Base-by-base conservation (phyloP, 2,888 invertebrate species). In the Euclidia mi region DNA sequence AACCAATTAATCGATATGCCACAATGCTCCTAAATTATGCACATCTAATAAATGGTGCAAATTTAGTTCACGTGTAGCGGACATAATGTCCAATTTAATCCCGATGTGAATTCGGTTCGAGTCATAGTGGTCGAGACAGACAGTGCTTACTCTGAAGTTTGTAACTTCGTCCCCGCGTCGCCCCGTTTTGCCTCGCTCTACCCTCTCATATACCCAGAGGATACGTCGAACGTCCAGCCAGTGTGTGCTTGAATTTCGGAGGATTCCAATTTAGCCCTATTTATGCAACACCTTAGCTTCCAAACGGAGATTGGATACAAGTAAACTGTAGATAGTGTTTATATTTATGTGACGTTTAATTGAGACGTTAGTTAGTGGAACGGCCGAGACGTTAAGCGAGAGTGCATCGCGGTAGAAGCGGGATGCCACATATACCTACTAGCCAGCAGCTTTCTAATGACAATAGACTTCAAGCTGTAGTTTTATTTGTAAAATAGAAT, bases 91-190 rank as follows among this genome's bases (percentile, higher is more conserved):
- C 87, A 85, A 89, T 88, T 87, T 86, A 87, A 88, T 88, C 83
- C 83, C 82, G 65, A 82, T 81, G 87, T 77, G 87, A 84, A 87
- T 88, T 87, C 71, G 58, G 80, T 67, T 64, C 69, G 68, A 82
- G 77, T 81, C 82, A 79, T 68, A 78, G 84, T 63, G 85, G 86
- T 85, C 78, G 82, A 74, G 80, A 82, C 83, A 84, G 86, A 85
- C 87, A 88, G 81, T 87, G 87, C 89, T 87, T 84, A 85, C 86
- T 85, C 78, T 65, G 79, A 86, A 92, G 90, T 92, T 92, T 87
- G 84, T 79, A 91, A 92, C 89, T 91, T 89, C 78, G 80, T 79
- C 77, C 80, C 73, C 48, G 12, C 42, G 70, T 52, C 59, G 53
- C 56, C 65, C 53, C 56, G 62, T 66, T 74, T 38, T 41, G 9